Evolutionary conservation across 2,888 invertebrate genomes (phyloP).

Genomic region (Ophioninae sp.): DNA sequence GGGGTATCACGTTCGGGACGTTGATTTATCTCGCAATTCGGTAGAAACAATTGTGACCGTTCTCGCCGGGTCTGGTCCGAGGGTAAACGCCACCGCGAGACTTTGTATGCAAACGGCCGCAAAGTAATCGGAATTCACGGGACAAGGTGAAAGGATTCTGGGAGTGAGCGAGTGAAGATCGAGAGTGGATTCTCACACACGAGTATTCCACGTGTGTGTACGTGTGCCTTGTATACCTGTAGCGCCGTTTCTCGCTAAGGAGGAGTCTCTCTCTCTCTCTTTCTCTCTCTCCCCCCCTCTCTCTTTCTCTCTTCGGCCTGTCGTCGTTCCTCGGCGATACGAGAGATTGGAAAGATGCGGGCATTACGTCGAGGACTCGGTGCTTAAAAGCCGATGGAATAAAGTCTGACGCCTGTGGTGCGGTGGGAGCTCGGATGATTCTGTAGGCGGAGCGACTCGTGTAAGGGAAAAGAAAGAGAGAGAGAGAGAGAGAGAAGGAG

Average conservation of each 20-base stretch:
- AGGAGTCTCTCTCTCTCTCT: slow-evolving; percentile 33
- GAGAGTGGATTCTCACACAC: slow-evolving; percentile 55
- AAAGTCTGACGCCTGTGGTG: slow-evolving; percentile 39
- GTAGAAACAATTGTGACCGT: background rate
- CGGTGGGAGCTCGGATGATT: slow-evolving; percentile 59
- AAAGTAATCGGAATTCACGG: slow-evolving; percentile 50
- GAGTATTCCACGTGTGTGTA: background rate
- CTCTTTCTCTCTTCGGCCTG: background rate
- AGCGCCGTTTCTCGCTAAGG: background rate
- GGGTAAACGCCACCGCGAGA: background rate
- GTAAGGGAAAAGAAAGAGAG: background rate
- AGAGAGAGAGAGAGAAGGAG: slow-evolving; percentile 38
- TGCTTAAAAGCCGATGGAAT: slow-evolving; percentile 57
- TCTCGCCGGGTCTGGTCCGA: background rate
- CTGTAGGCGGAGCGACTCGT: slow-evolving; percentile 34
- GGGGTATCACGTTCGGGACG: background rate
- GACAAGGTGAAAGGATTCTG: slow-evolving; percentile 57
- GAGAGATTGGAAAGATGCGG: slow-evolving; percentile 55
- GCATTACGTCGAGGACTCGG: slow-evolving; percentile 48
- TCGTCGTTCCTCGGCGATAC: slow-evolving; percentile 30
- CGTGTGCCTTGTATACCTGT: background rate
- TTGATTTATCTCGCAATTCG: background rate
- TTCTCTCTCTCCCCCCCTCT: slow-evolving; percentile 11
- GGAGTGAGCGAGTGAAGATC: slow-evolving; percentile 55
- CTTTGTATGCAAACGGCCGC: slow-evolving; percentile 30